These are phyloP conservation scores for Macrotus californicus DNA, from an alignment of 2,113 vertebrate genomes.

Conservation along the genomic window DNA sequence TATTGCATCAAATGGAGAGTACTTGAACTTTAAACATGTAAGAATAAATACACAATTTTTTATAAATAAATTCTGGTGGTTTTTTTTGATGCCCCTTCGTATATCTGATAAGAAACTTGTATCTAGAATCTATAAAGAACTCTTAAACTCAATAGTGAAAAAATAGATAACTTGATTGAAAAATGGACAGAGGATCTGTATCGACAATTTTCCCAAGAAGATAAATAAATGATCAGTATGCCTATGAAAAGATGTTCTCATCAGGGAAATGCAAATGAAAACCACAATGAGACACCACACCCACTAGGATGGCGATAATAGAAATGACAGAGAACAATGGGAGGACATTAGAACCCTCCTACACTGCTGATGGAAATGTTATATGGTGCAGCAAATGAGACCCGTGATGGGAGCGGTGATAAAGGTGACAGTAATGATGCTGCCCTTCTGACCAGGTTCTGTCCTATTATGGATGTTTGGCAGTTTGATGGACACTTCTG, in stretches of 20 bases:
- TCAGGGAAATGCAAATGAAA: not conserved
- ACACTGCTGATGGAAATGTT: not conserved
- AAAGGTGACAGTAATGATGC: accelerated
- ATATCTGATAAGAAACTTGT: not conserved
- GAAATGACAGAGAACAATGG: not conserved
- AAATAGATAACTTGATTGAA: not conserved
- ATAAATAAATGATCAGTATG: not conserved
- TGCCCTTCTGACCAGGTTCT: not conserved
- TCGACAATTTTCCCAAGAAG: not conserved
- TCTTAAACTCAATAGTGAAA: not conserved
- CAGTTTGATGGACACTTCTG: not conserved
- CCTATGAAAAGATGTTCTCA: not conserved
- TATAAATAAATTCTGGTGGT: too few relatives aligned
- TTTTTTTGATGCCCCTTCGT: too few relatives aligned
- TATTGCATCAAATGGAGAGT: too few relatives aligned
- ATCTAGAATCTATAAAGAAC: not conserved
- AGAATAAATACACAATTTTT: too few relatives aligned
- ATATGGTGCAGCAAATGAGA: not conserved
- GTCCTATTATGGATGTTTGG: not conserved
- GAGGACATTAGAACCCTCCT: not conserved
- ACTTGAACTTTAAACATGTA: too few relatives aligned
- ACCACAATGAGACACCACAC: not conserved
- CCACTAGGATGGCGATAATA: too few relatives aligned
- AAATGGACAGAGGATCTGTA: not conserved
- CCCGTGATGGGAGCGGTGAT: not conserved